Base-by-base conservation (phyloP, 2,113 vertebrate species). In the Bufo bufo region DNA sequence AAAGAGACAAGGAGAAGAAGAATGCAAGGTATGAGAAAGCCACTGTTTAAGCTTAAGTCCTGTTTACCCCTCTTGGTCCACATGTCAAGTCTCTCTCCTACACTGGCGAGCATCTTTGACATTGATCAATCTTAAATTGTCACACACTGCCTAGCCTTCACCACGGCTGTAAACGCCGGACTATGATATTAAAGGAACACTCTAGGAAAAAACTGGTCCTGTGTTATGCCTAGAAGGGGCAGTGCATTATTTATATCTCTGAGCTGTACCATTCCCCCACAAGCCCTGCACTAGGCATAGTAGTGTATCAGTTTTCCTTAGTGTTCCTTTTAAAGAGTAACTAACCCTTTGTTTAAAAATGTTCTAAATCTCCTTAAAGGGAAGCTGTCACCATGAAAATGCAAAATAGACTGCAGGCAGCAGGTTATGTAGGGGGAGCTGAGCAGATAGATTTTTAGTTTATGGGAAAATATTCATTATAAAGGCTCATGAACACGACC, bases 1-100 rank as follows among this genome's bases (percentile, higher is more conserved):
- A 99, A 86, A 98, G 97, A 91, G 97, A 99, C 92, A 98, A 98
- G 87, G 97, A 99, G 93, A 98, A 96, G 89, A 97, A 97, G 92
- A 95, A 96, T 0, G 95, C 94, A 86, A 99, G 99, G 98, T 99
- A 99, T 97, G 97, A 94, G 87, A 4, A 33, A 43, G 10, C 7
- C n/a, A 11, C 7, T 23, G 49, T 20, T 33, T 84, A 71, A 23
- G 8, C 8, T 50, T 33, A 7, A 17, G 50, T 54, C 47, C 58
- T 50, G 11, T 61, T 50, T 69, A 66, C 61, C 52, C 61, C 11
- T 16, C 63, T n/a, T 69, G 45, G 11, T 54, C 49, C 66, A 10
- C 63, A 50, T 69, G 54, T 81, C 16, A 19, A 61, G 8, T 45
- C 43, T 33, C 23, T 59, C 77, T 9, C 17, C 45, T 3, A 10